These are phyloP conservation scores for Cinara cedri DNA, from an alignment of 2,888 invertebrate species.

Conservation along the genomic window DNA sequence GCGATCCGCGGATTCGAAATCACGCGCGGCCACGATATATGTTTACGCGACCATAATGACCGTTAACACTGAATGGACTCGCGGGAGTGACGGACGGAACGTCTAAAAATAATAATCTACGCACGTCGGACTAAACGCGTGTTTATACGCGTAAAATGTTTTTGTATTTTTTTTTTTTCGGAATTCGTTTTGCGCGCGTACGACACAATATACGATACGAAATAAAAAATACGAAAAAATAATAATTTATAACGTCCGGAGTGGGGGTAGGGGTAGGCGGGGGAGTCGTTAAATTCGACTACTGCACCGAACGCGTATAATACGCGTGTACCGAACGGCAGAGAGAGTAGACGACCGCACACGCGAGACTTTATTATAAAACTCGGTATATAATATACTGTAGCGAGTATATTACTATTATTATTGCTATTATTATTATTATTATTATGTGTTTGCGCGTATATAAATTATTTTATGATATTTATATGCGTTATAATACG, in stretches of 20 bases:
- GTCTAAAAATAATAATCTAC: conserved; percentile 35
- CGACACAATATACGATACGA: too few relatives aligned
- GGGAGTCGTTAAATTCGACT: conserved; percentile 19
- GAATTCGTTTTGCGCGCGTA: too few relatives aligned
- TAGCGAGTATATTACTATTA: too few relatives aligned
- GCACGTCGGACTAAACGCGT: conserved; percentile 21
- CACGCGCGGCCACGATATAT: conserved; percentile 10
- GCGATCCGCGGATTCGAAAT: conserved; percentile 14
- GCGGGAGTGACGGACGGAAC: neutral
- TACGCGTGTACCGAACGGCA: neutral
- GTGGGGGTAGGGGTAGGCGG: too few relatives aligned
- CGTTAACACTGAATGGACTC: neutral
- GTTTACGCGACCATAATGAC: neutral
- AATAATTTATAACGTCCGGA: conserved; percentile 23
- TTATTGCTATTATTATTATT: too few relatives aligned
- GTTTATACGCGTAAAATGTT: conserved; percentile 2
- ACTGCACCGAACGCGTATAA: neutral
- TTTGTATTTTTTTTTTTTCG: conserved; percentile 24
- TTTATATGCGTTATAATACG: conserved; percentile 10
- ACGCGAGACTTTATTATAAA: neutral
- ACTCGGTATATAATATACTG: neutral
- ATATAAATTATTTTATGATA: conserved; percentile 6
- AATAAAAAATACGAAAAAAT: conserved; percentile 38
- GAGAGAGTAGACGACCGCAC: too few relatives aligned
- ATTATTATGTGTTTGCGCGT: neutral